phyloP scores from a whole-genome alignment of 2,113 vertebrate genomes.

The Pelobates fuscus region DNA sequence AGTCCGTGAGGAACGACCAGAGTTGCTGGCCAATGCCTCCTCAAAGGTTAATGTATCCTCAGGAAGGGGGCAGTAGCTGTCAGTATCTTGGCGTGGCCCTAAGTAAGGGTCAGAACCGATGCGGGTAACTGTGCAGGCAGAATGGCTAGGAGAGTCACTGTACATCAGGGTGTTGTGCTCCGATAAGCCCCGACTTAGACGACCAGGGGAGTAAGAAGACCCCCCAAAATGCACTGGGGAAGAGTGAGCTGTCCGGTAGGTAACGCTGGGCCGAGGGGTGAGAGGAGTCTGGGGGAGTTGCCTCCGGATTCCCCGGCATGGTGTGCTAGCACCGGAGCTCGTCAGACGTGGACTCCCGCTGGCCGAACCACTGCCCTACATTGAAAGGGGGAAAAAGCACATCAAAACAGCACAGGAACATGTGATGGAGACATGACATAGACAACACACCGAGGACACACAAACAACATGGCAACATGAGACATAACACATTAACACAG shows the following conservation, averaged over 20 bases:
- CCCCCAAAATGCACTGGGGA: conserved; percentile 84
- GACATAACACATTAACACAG: background rate
- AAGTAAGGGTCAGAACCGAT: conserved; percentile 89
- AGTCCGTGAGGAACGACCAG: conserved; percentile 78
- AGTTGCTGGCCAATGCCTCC: conserved; percentile 82
- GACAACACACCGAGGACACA: conserved; percentile 35
- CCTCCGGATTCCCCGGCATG: conserved; percentile 85
- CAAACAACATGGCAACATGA: conserved; percentile 18
- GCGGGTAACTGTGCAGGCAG: conserved; percentile 72
- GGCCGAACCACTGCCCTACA: conserved; percentile 90
- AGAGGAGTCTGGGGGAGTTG: conserved; percentile 92
- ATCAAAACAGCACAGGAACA: conserved; percentile 57
- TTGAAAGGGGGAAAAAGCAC: conserved; percentile 86
- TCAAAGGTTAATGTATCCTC: conserved; percentile 85
- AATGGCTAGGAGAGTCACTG: conserved; percentile 66
- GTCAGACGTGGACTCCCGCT: conserved; percentile 83
- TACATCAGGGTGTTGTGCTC: conserved; percentile 85
- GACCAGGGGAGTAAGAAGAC: conserved; percentile 76
- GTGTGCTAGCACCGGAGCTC: conserved; percentile 86
- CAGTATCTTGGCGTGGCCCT: conserved; percentile 67
- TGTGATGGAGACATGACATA: conserved; percentile 61
- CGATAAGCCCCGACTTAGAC: conserved; percentile 84
- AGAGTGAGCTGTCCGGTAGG: conserved; percentile 92
- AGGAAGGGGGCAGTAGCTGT: conserved; percentile 61
- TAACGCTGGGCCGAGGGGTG: conserved; percentile 87